phyloP scores from a whole-genome alignment of 2,888 invertebrate species.

The Trissolcus brochymenae region DNA sequence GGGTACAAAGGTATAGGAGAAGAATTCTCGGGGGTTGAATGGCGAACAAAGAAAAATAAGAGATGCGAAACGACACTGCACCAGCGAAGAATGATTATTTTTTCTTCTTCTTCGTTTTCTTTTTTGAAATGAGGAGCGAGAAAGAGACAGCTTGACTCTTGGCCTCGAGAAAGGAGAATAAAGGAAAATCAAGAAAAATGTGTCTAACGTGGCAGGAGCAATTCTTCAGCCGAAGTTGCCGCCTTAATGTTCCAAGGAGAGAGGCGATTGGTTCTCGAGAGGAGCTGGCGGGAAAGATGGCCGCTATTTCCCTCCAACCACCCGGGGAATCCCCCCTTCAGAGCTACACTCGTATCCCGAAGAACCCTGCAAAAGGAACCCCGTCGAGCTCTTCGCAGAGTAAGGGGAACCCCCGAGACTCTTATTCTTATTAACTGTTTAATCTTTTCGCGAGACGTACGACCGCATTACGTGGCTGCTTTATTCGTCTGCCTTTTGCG shows the following conservation, averaged over 20 bases:
- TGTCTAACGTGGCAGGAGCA: conserved; percentile 76
- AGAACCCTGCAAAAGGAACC: conserved; percentile 69
- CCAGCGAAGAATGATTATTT: conserved; percentile 56
- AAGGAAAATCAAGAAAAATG: conserved; percentile 77
- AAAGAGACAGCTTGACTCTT: conserved; percentile 64
- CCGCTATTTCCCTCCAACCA: conserved; percentile 77
- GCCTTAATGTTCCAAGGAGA: conserved; percentile 74
- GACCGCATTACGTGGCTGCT: conserved; percentile 74
- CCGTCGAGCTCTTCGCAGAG: conserved; percentile 66
- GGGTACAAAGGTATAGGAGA: conserved; percentile 51
- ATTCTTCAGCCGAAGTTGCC: conserved; percentile 77
- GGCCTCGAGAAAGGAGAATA: conserved; percentile 72
- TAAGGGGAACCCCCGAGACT: conserved; percentile 71
- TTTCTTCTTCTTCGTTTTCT: conserved; percentile 17
- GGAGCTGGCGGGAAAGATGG: conserved; percentile 76
- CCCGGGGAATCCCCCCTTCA: conserved; percentile 72
- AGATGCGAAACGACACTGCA: conserved; percentile 70
- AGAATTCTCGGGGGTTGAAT: conserved; percentile 57
- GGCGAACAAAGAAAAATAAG: conserved; percentile 72
- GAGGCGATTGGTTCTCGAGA: conserved; percentile 76
- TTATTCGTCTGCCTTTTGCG: conserved; percentile 66
- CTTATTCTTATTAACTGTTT: conserved; percentile 77
- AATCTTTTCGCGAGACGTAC: conserved; percentile 76
- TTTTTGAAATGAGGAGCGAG: conserved; percentile 48
- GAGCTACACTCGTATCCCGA: conserved; percentile 61